Evolutionary conservation across 2,888 invertebrate species (phyloP), one percentile per base, ranked within the genome.

Genomic region (Leucophora obtusa): DNA sequence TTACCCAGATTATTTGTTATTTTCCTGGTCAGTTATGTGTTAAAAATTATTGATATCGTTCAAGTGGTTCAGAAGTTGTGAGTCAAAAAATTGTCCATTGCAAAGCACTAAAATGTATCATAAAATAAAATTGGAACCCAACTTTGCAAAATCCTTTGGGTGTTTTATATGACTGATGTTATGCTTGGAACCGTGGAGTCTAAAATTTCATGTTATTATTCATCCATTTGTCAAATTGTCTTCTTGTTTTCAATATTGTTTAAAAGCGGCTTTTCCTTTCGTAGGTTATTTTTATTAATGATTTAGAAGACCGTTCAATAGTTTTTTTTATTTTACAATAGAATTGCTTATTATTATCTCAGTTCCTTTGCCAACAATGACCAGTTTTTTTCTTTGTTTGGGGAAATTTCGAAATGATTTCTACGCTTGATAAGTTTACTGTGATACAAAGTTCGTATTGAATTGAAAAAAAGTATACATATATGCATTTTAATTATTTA

Each of bases 261-360:
- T 21, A 43, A 17, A 53, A 62, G 18, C 28, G 4, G 28, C 28
- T 24, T 58, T 38, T 28, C 51, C 14, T 11, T 28, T 5, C 33
- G 17, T 59, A 10, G 38, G 43, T 50, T 50, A 69, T 60, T 21
- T 50, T 47, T 62, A 38, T 18, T 11, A 10, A 18, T 24, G 18
- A 60, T 60, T 47, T n/a, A n/a, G n/a, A n/a, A 56, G n/a, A 47
- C 6, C 11, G 50, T 69, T 68, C 15, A 47, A 56, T 50, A 47
- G 21, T 56, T 68, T 43, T 56, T 51, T 54, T 17, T 24, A 21
- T 24, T n/a, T n/a, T 17, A 28, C 21, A 43, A 53, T 47, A 50
- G 4, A 47, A 28, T 63, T 21, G 10, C 14, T 24, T 54, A 50
- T 50, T 35, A 51, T 70, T 50, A 15, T 60, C n/a, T 24, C 0